These are phyloP conservation scores for Patella vulgata DNA, from an alignment of 1,140 invertebrate species.

Conservation along the genomic window DNA sequence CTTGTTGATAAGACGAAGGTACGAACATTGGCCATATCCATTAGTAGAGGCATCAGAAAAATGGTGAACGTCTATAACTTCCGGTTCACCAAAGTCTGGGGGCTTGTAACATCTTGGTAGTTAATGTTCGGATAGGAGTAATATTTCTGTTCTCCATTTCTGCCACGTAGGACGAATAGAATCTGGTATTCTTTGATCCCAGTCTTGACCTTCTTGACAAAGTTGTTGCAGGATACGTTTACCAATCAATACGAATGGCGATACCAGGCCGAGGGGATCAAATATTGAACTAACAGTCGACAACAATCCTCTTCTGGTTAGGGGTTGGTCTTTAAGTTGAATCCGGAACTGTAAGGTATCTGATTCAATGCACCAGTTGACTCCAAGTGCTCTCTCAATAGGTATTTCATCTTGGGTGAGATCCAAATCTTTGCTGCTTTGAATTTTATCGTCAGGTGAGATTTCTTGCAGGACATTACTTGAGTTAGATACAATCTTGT, in stretches of 20 bases:
- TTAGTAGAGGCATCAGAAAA: conserved; percentile 27
- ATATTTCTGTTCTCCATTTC: conserved; percentile 8
- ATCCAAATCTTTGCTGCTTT: conserved; percentile 19
- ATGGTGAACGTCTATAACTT: conserved; percentile 11
- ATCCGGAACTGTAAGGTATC: conserved; percentile 31
- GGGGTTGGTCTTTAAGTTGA: neutral
- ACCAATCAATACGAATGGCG: conserved; percentile 30
- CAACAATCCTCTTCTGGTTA: conserved; percentile 25
- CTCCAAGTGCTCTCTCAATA: conserved; percentile 31
- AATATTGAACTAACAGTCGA: conserved; percentile 24
- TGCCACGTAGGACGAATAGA: neutral
- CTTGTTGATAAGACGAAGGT: conserved; percentile 21
- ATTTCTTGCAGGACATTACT: conserved; percentile 27
- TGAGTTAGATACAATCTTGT: conserved; percentile 30
- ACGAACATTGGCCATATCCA: conserved; percentile 32
- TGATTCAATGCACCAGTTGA: conserved; percentile 39
- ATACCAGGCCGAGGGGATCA: conserved; percentile 42
- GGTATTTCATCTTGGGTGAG: conserved; percentile 25
- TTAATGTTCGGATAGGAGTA: conserved; percentile 1
- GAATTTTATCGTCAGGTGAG: conserved; percentile 6
- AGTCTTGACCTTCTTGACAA: conserved; percentile 11
- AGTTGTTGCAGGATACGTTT: conserved; percentile 20
- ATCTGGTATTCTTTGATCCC: conserved; percentile 6
- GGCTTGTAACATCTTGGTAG: conserved; percentile 30
- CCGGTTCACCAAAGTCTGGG: neutral